Evolutionary conservation across 2,113 vertebrate species (phyloP).

Genomic region (Malaclemys terrapin): DNA sequence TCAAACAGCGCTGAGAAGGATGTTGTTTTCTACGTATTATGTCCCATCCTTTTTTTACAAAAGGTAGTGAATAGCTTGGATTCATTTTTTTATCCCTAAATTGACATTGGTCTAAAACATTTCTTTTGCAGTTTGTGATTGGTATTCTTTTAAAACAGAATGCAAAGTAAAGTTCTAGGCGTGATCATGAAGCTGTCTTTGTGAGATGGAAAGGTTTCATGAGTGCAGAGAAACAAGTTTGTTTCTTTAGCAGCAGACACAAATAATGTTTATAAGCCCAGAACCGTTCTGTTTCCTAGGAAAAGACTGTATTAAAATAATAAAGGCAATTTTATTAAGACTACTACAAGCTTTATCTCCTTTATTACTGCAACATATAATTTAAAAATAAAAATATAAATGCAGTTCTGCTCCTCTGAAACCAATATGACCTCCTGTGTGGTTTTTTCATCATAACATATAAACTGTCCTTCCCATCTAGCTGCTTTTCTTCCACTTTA

Average conservation of each 20-base stretch:
- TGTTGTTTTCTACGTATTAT: neutral
- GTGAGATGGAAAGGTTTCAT: neutral
- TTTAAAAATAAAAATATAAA: neutral
- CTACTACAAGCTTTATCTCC: neutral
- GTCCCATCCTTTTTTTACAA: neutral
- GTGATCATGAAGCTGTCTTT: neutral
- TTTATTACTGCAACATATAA: neutral
- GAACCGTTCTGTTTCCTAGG: neutral
- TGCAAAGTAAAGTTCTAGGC: neutral
- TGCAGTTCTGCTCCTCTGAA: neutral
- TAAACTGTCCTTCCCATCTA: neutral
- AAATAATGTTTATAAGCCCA: neutral
- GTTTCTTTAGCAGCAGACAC: neutral
- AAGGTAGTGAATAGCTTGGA: neutral
- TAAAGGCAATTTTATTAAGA: neutral
- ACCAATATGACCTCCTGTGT: neutral
- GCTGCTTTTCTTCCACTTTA: neutral
- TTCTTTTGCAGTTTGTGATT: neutral
- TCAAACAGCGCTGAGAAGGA: neutral
- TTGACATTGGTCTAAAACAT: neutral
- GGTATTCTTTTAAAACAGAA: neutral
- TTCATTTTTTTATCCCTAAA: neutral
- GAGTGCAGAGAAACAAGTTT: neutral
- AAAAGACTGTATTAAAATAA: neutral
- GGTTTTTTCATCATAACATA: neutral